phyloP scores from a whole-genome alignment of 1,140 invertebrate species.

The Orussus abietinus region DNA sequence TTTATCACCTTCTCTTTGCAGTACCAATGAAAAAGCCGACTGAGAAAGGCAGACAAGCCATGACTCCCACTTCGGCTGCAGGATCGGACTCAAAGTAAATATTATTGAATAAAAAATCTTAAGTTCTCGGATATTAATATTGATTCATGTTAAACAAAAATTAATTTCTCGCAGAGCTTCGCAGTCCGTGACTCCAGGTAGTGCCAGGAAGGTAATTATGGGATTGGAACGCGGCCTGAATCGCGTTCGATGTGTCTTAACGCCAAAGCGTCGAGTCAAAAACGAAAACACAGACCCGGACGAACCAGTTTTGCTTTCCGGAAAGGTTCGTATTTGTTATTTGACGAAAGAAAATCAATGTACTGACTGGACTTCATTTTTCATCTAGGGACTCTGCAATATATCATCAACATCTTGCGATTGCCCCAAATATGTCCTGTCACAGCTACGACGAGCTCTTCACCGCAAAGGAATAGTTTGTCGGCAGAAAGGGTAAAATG shows the following conservation, averaged over 20 bases:
- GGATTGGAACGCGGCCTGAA: conserved; percentile 70
- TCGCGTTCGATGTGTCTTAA: conserved; percentile 66
- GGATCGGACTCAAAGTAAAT: conserved; percentile 24
- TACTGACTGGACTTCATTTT: conserved; percentile 1
- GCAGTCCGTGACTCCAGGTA: conserved; percentile 47
- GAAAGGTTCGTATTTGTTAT: conserved; percentile 47
- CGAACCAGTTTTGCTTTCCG: conserved; percentile 47
- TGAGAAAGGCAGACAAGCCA: conserved; percentile 25
- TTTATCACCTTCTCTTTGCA: conserved; percentile 20
- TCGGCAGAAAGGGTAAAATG: conserved; percentile 67
- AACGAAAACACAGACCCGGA: conserved; percentile 30
- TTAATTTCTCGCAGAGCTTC: conserved; percentile 21
- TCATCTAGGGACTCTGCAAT: conserved; percentile 64
- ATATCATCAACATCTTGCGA: conserved; percentile 67
- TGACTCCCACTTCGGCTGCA: conserved; percentile 27
- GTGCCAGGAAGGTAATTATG: conserved; percentile 61
- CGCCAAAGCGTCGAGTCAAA: conserved; percentile 58
- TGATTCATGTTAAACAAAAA: conserved; percentile 7
- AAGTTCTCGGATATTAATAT: conserved; percentile 3
- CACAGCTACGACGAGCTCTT: conserved; percentile 60
- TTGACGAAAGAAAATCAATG: neutral
- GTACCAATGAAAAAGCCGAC: conserved; percentile 35
- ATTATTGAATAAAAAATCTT: conserved; percentile 5
- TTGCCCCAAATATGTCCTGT: conserved; percentile 64
- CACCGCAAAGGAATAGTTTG: conserved; percentile 66